phyloP scores from a whole-genome alignment of 2,888 invertebrate genomes.

The Ctenicera cuprea region DNA sequence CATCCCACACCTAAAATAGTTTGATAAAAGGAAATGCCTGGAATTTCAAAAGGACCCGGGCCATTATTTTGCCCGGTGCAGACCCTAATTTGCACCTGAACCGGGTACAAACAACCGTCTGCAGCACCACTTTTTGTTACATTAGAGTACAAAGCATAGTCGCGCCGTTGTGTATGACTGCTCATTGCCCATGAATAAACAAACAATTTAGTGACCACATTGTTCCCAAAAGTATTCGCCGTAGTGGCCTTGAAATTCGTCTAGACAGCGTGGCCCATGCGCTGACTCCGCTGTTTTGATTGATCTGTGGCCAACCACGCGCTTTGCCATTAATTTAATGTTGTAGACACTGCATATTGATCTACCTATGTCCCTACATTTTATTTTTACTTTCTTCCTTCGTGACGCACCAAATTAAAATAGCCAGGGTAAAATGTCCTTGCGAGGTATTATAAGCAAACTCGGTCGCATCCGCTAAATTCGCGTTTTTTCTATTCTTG shows the following conservation, averaged over 20 bases:
- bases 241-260: constrained; percentile 58
- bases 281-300: constrained; percentile 58
- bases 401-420: constrained; percentile 26
- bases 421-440: neutral
- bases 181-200: constrained; percentile 46
- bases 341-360: constrained; percentile 52
- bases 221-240: constrained; percentile 47
- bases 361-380: constrained; percentile 39
- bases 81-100: constrained; percentile 30
- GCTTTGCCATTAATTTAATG: constrained; percentile 54
- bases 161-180: constrained; percentile 27
- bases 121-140: neutral
- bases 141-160: constrained; percentile 18
- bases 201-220: constrained; percentile 44
- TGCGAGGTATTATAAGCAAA: neutral
- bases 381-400: constrained; percentile 36
- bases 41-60: neutral
- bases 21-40: constrained; percentile 19
- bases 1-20: constrained; percentile 5
- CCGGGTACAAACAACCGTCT: constrained; percentile 19
- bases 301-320: constrained; percentile 57
- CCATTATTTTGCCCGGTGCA: neutral
- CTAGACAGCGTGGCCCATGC: constrained; percentile 62
- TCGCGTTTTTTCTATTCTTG: too few species aligned
- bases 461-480: neutral